A percentile compares a stretch with the other conserved stretches of the same genome.
phyloP scores from a whole-genome alignment of 1,140 invertebrate genomes.

The Phenacoccus solenopsis region DNA sequence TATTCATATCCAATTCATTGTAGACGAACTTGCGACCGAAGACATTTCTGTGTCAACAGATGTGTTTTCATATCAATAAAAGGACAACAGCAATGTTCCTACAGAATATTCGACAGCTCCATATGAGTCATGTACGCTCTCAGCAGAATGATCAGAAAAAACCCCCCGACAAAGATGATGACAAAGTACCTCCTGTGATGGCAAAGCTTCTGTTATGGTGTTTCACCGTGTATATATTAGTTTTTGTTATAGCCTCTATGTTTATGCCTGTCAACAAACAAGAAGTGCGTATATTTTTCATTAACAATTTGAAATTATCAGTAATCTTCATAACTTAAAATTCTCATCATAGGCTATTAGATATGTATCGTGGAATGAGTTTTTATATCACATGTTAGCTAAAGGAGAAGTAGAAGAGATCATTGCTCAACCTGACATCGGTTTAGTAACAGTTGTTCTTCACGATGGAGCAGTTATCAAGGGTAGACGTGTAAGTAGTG shows the following conservation, averaged over 20 bases:
- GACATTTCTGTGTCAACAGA: neutral
- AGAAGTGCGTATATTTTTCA: neutral
- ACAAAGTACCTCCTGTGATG: neutral
- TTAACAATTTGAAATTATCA: neutral
- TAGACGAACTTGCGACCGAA: neutral
- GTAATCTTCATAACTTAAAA: neutral
- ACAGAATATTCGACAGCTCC: neutral
- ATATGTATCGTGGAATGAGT: constrained; percentile 90
- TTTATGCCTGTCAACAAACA: neutral
- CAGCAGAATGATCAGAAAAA: neutral
- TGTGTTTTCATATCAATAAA: neutral
- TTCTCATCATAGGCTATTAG: constrained; percentile 27
- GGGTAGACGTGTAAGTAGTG: constrained; percentile 48
- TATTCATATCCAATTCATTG: neutral
- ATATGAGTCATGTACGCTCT: neutral
- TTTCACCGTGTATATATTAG: neutral
- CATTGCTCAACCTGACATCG: constrained; percentile 66
- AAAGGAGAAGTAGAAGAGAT: constrained; percentile 86
- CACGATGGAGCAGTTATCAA: constrained; percentile 77
- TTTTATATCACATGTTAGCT: constrained; percentile 79
- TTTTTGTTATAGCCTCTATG: neutral
- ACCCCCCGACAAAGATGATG: neutral
- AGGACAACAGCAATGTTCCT: neutral
- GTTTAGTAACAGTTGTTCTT: constrained; percentile 69
- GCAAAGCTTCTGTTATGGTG: neutral